phyloP scores from a whole-genome alignment of 2,113 vertebrate species.

The Calonectris borealis region DNA sequence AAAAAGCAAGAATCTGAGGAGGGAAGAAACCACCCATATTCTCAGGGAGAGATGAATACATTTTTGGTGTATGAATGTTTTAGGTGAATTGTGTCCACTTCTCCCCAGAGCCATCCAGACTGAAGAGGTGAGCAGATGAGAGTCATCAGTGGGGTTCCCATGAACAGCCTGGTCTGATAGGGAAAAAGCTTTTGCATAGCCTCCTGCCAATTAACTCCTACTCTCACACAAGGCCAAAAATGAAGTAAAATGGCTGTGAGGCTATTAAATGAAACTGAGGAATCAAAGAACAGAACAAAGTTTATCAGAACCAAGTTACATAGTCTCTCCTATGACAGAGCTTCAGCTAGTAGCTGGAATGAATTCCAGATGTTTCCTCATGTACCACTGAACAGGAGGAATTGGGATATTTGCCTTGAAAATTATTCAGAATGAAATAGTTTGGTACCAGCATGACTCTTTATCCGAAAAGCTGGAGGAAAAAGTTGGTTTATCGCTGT shows the following conservation, averaged over 20 bases:
- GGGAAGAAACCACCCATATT: background rate
- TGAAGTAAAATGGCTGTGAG: background rate
- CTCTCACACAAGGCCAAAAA: background rate
- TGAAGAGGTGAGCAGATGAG: background rate
- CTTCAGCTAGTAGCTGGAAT: background rate
- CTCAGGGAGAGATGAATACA: background rate
- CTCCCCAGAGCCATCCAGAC: background rate
- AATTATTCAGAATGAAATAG: background rate
- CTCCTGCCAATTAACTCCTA: background rate
- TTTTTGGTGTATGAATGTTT: background rate
- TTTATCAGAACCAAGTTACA: background rate
- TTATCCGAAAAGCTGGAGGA: background rate
- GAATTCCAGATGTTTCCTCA: background rate
- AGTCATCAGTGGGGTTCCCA: background rate
- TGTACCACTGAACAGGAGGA: background rate
- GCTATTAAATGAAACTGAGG: background rate
- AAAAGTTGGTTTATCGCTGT: too few species aligned
- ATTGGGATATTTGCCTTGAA: background rate
- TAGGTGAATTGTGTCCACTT: background rate
- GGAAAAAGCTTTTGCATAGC: background rate
- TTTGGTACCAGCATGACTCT: background rate
- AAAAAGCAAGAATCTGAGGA: background rate
- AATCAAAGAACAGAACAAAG: background rate
- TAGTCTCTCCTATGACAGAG: background rate
- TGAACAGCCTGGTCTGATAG: background rate